These are phyloP conservation scores for Trichonephila inaurata DNA, from an alignment of 1,140 invertebrate genomes.

Conservation along the genomic window DNA sequence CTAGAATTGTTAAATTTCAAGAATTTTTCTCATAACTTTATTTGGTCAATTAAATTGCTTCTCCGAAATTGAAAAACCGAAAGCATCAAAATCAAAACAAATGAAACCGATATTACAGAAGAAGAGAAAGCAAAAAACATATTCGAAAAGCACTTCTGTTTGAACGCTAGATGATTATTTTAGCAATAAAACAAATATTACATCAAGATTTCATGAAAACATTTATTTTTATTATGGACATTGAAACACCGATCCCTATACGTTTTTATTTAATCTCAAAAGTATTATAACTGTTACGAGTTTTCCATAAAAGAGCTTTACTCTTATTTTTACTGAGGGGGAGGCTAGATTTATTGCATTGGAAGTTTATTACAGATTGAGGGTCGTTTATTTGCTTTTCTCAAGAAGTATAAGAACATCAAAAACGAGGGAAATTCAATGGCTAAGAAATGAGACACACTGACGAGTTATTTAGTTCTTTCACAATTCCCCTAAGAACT, in stretches of 20 bases:
- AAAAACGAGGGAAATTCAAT: not conserved
- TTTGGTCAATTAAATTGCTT: no score
- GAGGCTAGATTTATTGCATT: not conserved
- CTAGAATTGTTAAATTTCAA: no score
- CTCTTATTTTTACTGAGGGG: not conserved
- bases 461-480: constrained; percentile 33
- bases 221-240: not conserved
- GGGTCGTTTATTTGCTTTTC: constrained; percentile 51
- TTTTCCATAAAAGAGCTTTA: constrained; percentile 10
- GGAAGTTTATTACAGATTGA: not conserved
- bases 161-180: no score
- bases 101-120: no score
- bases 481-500: constrained; percentile 8
- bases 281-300: constrained; percentile 13
- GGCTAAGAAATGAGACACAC: constrained; percentile 27
- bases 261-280: not conserved
- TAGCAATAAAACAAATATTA: not conserved
- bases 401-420: constrained; percentile 1
- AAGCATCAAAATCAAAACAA: no score
- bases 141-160: no score
- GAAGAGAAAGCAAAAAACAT: no score
- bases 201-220: not conserved
- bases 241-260: not conserved
- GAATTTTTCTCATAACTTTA: no score
- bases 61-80: no score